These are phyloP conservation scores for Lagorchestes hirsutus DNA, from an alignment of 2,797 vertebrate genomes.

Conservation along the genomic window DNA sequence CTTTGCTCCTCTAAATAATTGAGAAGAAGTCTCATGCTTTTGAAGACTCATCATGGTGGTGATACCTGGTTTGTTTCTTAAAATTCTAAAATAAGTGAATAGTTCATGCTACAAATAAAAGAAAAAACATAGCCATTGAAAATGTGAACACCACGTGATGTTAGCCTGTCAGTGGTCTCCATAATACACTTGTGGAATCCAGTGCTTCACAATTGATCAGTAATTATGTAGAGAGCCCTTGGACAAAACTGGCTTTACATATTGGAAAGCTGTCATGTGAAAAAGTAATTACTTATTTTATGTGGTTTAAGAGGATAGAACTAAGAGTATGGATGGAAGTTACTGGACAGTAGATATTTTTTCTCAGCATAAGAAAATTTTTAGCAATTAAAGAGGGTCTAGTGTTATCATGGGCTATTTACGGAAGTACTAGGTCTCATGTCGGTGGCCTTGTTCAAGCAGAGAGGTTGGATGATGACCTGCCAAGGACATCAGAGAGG, in stretches of 20 bases:
- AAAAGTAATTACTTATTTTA: not conserved
- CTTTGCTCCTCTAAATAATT: conserved; percentile 2
- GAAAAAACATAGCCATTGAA: conserved; percentile 13
- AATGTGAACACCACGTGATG: not conserved
- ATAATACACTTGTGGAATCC: conserved; percentile 21
- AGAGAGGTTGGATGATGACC: not conserved
- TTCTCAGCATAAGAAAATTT: not conserved
- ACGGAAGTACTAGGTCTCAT: not conserved
- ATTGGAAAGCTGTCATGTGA: not conserved
- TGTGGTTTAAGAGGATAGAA: not conserved
- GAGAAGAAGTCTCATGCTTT: conserved; percentile 2
- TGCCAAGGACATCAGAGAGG: not conserved
- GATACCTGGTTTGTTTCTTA: not conserved
- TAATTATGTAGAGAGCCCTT: conserved; percentile 15
- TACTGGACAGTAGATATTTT: not conserved
- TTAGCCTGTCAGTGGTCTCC: not conserved
- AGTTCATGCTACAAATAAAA: conserved; percentile 29
- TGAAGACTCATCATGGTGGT: not conserved
- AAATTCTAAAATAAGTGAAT: not conserved
- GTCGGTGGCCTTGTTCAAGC: not conserved
- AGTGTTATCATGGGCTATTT: not conserved
- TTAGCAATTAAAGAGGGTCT: not conserved
- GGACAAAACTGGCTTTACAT: not conserved
- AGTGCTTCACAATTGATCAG: conserved; percentile 7
- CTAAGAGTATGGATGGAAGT: not conserved